A percentile compares a stretch with the other conserved stretches of the same genome.
These are phyloP conservation scores for Centropus bengalensis DNA, from an alignment of 2,113 vertebrate genomes.

Conservation along the genomic window DNA sequence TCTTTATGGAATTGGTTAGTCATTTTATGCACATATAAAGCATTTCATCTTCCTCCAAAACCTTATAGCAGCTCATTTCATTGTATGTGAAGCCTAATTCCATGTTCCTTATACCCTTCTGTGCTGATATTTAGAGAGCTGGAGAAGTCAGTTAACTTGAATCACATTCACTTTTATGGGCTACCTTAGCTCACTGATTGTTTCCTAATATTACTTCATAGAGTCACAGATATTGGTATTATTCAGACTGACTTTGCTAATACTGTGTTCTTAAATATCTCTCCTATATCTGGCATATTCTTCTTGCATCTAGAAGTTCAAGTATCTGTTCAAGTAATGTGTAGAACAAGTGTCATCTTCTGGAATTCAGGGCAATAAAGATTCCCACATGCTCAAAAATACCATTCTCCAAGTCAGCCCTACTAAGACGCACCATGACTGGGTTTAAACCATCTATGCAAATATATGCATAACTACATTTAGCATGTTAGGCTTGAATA, in stretches of 20 bases:
- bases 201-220: not conserved
- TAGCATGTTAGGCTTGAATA: not conserved
- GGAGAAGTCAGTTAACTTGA: not conserved
- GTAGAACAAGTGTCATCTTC: not conserved
- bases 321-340: fast-evolving
- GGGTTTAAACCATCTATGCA: not conserved
- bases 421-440: not conserved
- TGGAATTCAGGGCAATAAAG: not conserved
- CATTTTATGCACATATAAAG: not conserved
- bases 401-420: not conserved
- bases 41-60: not conserved
- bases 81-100: not conserved
- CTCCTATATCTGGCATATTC: not conserved
- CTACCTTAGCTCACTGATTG: not conserved
- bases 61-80: not conserved
- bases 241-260: not conserved
- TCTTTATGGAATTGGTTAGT: not conserved
- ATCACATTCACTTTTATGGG: not conserved
- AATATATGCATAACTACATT: not conserved
- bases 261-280: not conserved
- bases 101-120: not conserved
- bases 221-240: not conserved
- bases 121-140: not conserved
- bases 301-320: not conserved
- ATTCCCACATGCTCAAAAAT: not conserved